Evolutionary conservation across 2,888 invertebrate species (phyloP), one percentile per base, ranked within the genome.

Genomic region (Serripes groenlandicus): DNA sequence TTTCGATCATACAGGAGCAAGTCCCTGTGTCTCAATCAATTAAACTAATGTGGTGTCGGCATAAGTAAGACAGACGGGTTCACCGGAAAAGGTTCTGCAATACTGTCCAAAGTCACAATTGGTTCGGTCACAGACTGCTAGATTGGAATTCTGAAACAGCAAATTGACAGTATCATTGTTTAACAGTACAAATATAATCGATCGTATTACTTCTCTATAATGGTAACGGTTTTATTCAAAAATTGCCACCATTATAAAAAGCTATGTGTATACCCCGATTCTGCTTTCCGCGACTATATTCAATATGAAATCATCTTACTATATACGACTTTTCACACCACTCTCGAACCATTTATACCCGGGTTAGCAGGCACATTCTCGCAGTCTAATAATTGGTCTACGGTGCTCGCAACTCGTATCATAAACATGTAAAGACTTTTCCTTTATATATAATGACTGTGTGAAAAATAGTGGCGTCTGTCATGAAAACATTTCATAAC

Each of bases 71-170:
- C 62, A 62, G 21, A 34, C 21, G 7, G 21, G 21, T 3, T n/a
- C 34, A 15, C 34, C 62, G n/a, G 30, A 32, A n/a, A 62, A 30
- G 21, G 62, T 62, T n/a, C 62, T 62, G 23, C 62, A 62, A n/a
- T 34, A 32, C 62, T 62, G 62, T 0, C 34, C 11, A n/a, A 3
- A 15, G 15, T n/a, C 21, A 18, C 62, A 62, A 3, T 1, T 3
- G 28, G 34, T 62, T 21, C 34, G 62, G 34, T 62, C 62, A 62
- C 62, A 62, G 3, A 62, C 18, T 32, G 21, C 32, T 21, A n/a
- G 34, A 34, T 7, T 34, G 0, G 34, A 7, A n/a, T 32, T 32
- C 62, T 62, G 62, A 7, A 62, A 62, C 0, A 54, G 54, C 9
- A n/a, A 54, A 23, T 18, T 9, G 42, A 42, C 9, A 42, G 18